Conservation (phyloP, 2,113 vertebrate genomes). For the Chrysochloris asiatica region DNA sequence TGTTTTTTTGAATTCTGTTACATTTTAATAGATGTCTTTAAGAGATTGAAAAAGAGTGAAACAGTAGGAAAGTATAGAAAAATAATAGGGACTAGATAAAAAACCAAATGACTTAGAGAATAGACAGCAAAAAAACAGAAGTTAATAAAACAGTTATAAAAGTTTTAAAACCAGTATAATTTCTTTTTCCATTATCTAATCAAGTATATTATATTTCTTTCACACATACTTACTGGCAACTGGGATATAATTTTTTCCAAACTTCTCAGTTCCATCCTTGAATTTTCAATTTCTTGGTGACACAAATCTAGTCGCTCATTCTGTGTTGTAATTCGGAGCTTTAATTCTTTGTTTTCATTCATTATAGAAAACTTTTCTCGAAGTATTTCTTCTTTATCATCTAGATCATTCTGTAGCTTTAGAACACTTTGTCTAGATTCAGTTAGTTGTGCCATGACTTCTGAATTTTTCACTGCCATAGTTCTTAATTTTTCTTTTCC, state of each 20-base stretch:
- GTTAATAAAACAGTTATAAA: conserved; percentile 8
- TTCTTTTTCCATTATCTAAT: background rate
- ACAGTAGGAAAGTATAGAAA: conserved; percentile 2
- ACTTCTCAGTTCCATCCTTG: conserved; percentile 85
- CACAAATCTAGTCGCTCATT: conserved; percentile 84
- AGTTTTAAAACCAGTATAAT: conserved; percentile 21
- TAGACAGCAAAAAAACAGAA: background rate
- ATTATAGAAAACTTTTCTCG: conserved; percentile 83
- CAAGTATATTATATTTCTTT: conserved; percentile 64
- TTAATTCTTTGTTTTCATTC: conserved; percentile 88
- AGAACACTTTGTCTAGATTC: conserved; percentile 82
- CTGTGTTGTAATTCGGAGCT: conserved; percentile 82
- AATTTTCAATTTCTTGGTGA: conserved; percentile 87
- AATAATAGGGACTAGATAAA: background rate
- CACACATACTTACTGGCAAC: conserved; percentile 78
- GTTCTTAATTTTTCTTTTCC: conserved; percentile 81
- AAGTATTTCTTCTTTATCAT: conserved; percentile 81
- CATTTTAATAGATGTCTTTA: background rate
- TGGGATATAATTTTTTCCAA: conserved; percentile 89
- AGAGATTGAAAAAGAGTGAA: background rate
- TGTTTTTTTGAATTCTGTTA: background rate
- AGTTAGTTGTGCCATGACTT: conserved; percentile 84
- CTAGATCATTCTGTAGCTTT: conserved; percentile 87
- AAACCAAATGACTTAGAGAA: background rate
- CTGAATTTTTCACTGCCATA: conserved; percentile 82